These are phyloP conservation scores for Piaya cayana DNA, from an alignment of 2,113 vertebrate genomes.

Conservation along the genomic window DNA sequence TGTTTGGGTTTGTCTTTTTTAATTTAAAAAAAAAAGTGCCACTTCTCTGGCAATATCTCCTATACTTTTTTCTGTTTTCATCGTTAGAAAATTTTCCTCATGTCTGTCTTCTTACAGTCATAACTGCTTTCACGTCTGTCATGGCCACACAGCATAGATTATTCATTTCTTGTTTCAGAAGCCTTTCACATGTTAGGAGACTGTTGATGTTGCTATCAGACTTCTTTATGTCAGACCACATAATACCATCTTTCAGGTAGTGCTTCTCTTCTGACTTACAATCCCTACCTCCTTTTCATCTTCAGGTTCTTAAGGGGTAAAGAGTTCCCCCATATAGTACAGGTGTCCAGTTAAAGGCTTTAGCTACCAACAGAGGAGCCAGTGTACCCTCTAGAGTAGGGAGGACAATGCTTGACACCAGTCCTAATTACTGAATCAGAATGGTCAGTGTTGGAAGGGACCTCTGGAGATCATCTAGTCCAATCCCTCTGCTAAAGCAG, in stretches of 20 bases:
- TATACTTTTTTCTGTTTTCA: not conserved
- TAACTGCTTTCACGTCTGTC: not conserved
- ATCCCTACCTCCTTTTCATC: not conserved
- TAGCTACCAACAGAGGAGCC: not conserved
- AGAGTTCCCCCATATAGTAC: not conserved
- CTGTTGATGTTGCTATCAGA: not conserved
- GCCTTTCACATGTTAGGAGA: not conserved
- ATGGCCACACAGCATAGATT: fast-evolving
- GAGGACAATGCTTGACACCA: not conserved
- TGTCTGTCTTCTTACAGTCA: not conserved
- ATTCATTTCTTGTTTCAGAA: not conserved
- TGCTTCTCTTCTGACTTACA: not conserved
- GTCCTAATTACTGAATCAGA: not conserved
- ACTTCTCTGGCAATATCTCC: not conserved
- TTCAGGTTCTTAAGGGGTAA: not conserved
- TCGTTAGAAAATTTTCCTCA: not conserved
- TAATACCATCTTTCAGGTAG: not conserved
- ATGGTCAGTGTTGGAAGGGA: too few species aligned
- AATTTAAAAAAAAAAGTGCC: too few species aligned
- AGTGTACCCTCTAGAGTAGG: not conserved
- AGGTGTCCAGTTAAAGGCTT: not conserved
- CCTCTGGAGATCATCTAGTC: too few species aligned
- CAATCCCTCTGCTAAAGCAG: too few species aligned
- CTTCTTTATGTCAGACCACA: not conserved
- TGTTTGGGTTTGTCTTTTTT: not conserved